phyloP scores from a whole-genome alignment of 2,888 invertebrate species.

The Antheraea assamensis region DNA sequence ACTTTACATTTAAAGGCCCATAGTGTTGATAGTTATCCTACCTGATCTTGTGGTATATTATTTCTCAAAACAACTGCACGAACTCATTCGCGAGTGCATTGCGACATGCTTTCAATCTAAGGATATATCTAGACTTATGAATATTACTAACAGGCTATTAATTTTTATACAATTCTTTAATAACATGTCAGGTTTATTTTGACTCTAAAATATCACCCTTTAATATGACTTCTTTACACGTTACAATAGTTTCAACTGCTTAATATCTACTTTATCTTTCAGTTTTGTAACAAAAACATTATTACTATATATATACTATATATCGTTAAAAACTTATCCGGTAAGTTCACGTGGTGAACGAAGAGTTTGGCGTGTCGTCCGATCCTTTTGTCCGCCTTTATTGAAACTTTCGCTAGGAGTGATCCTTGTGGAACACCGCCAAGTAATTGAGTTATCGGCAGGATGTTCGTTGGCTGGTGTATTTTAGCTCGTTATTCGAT shows the following conservation, averaged over 20 bases:
- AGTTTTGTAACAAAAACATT: neutral
- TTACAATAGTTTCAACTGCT: neutral
- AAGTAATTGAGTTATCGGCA: slow-evolving; percentile 32
- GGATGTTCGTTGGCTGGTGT: slow-evolving; percentile 25
- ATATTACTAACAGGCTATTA: no score
- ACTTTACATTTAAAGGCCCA: no score
- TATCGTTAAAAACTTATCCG: neutral
- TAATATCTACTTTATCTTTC: neutral
- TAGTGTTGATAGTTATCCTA: no score
- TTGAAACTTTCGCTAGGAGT: slow-evolving; percentile 38
- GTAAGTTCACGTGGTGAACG: neutral
- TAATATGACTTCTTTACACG: no score
- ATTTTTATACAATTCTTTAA: no score
- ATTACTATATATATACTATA: slow-evolving; percentile 8
- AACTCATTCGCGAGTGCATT: no score
- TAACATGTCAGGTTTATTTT: no score
- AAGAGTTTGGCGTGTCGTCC: slow-evolving; percentile 17
- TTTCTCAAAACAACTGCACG: no score
- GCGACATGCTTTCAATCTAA: no score
- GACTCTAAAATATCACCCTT: no score
- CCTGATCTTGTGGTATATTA: no score
- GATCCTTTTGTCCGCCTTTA: slow-evolving; percentile 42
- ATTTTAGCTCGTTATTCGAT: neutral
- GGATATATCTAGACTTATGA: no score
- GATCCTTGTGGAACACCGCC: slow-evolving; percentile 32